Conservation (phyloP, 2,113 vertebrate genomes). For the Chroicocephalus ridibundus region DNA sequence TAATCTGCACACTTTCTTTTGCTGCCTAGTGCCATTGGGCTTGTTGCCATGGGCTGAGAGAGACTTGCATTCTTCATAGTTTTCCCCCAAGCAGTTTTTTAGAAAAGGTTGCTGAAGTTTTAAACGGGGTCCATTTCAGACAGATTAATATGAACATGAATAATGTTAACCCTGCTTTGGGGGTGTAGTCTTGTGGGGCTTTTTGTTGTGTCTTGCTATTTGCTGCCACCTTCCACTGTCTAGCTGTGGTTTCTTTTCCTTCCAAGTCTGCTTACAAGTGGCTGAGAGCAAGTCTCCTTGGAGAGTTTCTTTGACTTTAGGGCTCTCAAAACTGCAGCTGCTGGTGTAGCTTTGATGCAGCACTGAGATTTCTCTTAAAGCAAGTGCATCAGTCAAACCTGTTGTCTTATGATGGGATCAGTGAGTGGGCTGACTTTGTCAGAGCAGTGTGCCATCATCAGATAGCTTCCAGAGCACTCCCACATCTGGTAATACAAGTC, state of each 20-base stretch:
- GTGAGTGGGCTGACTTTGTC: neutral
- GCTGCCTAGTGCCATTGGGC: constrained; percentile 38
- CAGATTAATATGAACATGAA: constrained; percentile 19
- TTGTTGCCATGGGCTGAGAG: constrained; percentile 58
- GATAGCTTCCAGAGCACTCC: neutral
- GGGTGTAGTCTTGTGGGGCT: neutral
- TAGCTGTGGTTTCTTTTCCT: neutral
- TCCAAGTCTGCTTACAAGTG: neutral
- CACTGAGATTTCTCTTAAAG: neutral
- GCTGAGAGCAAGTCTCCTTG: neutral
- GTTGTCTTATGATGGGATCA: neutral
- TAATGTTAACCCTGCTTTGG: constrained; percentile 9
- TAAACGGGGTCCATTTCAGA: constrained; percentile 3
- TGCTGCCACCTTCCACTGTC: neutral
- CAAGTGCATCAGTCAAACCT: neutral
- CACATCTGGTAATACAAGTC: neutral
- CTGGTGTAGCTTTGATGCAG: neutral
- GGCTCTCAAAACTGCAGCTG: neutral
- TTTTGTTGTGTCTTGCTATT: neutral
- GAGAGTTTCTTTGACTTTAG: neutral
- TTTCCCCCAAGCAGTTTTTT: constrained; percentile 25
- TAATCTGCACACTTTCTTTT: constrained; percentile 55
- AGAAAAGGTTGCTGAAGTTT: constrained; percentile 34
- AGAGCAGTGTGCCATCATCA: neutral
- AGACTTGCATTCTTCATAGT: constrained; percentile 46